phyloP scores from a whole-genome alignment of 1,140 invertebrate species.

The Paraescarpia echinospica region DNA sequence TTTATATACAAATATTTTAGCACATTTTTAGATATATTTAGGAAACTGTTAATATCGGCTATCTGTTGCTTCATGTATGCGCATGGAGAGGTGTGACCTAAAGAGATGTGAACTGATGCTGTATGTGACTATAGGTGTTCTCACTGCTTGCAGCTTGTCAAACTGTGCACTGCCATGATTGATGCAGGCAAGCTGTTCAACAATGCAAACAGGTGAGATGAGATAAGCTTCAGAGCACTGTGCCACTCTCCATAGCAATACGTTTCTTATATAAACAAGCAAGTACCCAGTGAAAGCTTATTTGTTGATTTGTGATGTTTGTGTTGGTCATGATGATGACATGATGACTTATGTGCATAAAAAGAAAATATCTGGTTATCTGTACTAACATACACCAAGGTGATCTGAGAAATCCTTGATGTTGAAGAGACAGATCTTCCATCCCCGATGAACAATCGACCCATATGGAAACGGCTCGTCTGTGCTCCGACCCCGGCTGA shows the following conservation, averaged over 20 bases:
- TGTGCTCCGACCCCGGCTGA: too few relatives aligned
- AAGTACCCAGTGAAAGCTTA: too few relatives aligned
- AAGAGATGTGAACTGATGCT: background rate
- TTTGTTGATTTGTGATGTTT: background rate
- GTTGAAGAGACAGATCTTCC: too few relatives aligned
- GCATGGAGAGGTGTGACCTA: background rate
- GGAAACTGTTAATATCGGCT: too few relatives aligned
- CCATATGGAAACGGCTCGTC: too few relatives aligned
- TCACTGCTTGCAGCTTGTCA: constrained; percentile 66
- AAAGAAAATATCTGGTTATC: background rate
- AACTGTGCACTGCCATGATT: constrained; percentile 80
- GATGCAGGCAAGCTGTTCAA: constrained; percentile 86
- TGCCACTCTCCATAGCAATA: background rate
- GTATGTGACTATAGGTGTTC: background rate
- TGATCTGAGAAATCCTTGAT: too few relatives aligned
- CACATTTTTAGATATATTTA: too few relatives aligned
- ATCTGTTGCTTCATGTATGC: background rate
- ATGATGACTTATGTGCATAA: background rate
- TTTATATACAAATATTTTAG: too few relatives aligned
- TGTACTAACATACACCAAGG: too few relatives aligned
- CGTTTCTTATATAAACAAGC: background rate
- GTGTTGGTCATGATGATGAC: background rate
- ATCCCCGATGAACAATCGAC: too few relatives aligned
- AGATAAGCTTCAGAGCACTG: background rate
- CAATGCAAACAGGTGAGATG: constrained; percentile 76